Evolutionary conservation across 2,113 vertebrate genomes (phyloP).

Genomic region (Setophaga petechia): DNA sequence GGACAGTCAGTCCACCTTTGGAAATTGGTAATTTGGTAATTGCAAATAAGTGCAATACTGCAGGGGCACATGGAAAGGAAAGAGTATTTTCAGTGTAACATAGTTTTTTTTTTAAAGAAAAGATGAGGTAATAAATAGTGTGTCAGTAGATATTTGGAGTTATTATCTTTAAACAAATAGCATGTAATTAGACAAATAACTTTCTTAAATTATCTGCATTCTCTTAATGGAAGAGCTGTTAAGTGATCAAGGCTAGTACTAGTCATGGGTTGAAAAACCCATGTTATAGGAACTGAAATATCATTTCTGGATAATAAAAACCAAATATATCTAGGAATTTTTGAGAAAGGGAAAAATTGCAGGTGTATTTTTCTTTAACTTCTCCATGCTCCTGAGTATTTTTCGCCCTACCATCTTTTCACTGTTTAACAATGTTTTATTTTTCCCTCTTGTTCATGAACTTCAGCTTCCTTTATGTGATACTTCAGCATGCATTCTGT

Average conservation of each 20-base stretch:
- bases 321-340: not conserved
- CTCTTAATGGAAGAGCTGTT: not conserved
- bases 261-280: not conserved
- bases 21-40: not conserved
- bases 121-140: not conserved
- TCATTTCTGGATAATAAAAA: not conserved
- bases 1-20: not conserved
- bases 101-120: not conserved
- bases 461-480: slow-evolving; percentile 66
- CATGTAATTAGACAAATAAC: not conserved
- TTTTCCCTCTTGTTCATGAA: slow-evolving; percentile 61
- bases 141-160: not conserved
- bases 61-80: not conserved
- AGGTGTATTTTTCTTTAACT: not conserved
- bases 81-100: not conserved
- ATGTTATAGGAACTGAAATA: not conserved
- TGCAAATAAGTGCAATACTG: not conserved
- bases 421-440: slow-evolving; percentile 57
- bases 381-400: slow-evolving; percentile 17
- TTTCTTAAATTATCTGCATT: not conserved
- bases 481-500: slow-evolving; percentile 63
- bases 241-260: not conserved
- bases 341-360: not conserved
- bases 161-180: not conserved
- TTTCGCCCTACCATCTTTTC: slow-evolving; percentile 5